Conservation (phyloP, 2,797 vertebrate genomes). For the Yasuhikotakia modesta region DNA sequence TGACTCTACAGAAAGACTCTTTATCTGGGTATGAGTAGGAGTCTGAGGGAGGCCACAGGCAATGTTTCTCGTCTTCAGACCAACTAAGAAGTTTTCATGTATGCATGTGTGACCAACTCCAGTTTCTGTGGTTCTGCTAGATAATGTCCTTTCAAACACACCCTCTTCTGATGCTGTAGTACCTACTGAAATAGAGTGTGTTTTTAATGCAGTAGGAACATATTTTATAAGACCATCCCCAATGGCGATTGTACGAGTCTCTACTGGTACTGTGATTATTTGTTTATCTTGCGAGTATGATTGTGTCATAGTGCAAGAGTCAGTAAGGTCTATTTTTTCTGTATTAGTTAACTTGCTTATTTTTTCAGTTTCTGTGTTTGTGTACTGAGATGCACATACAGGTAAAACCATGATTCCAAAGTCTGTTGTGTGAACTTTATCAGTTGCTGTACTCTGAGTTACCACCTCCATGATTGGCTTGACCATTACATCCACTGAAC, state of each 20-base stretch:
- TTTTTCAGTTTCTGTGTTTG: constrained; percentile 76
- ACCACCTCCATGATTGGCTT: constrained; percentile 68
- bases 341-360: constrained; percentile 82
- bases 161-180: constrained; percentile 76
- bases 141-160: constrained; percentile 51
- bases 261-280: constrained; percentile 81
- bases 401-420: constrained; percentile 80
- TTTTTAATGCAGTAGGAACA: constrained; percentile 73
- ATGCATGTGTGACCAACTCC: constrained; percentile 85
- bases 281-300: constrained; percentile 80
- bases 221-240: constrained; percentile 95
- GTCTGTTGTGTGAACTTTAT: constrained; percentile 72
- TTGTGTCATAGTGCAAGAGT: constrained; percentile 80
- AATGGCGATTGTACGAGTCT: constrained; percentile 82
- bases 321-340: constrained; percentile 61
- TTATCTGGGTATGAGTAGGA: constrained; percentile 49
- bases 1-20: constrained; percentile 27
- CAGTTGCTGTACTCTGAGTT: constrained; percentile 78
- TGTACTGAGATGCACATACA: constrained; percentile 74
- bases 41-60: constrained; percentile 85
- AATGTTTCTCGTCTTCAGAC: constrained; percentile 91
- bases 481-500: constrained; percentile 80
- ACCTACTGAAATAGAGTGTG: constrained; percentile 86
- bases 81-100: constrained; percentile 90
- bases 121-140: constrained; percentile 88